These are phyloP conservation scores for Mormyrus proboscirostris DNA, from an alignment of 2,797 vertebrate genomes.

Conservation along the genomic window DNA sequence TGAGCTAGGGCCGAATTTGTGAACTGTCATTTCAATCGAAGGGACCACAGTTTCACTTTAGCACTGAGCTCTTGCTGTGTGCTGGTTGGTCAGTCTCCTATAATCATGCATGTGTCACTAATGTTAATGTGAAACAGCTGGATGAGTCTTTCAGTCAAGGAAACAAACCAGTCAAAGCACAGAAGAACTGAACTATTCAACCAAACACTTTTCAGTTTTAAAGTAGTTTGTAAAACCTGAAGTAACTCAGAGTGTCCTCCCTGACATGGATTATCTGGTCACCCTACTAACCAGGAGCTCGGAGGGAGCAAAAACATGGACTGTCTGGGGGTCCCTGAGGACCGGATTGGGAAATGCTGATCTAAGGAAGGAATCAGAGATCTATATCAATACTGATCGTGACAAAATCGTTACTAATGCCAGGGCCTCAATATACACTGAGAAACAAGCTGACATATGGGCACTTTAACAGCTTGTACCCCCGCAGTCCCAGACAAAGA, in stretches of 20 bases:
- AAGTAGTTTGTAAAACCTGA: not conserved
- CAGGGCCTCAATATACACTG: not conserved
- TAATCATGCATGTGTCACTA: not conserved
- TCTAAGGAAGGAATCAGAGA: not conserved
- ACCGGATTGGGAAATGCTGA: not conserved
- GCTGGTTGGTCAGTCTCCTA: not conserved
- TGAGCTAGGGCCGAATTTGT: not conserved
- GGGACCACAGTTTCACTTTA: not conserved
- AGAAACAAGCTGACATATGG: conserved; percentile 1
- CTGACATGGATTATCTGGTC: not conserved
- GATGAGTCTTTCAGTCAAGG: not conserved
- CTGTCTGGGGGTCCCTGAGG: not conserved
- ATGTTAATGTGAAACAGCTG: not conserved
- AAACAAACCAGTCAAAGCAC: not conserved
- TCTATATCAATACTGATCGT: not conserved
- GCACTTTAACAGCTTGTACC: not conserved
- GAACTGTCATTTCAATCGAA: not conserved
- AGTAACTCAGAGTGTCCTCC: not conserved
- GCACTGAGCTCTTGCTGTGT: not conserved
- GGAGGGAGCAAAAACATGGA: not conserved
- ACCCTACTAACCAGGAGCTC: not conserved
- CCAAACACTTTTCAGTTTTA: not conserved
- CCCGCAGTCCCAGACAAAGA: not conserved
- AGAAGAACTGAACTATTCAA: not conserved
- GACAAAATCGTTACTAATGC: not conserved